Base-by-base conservation (phyloP, 2,888 invertebrate genomes). In the Cosmorhoe ocellata region DNA sequence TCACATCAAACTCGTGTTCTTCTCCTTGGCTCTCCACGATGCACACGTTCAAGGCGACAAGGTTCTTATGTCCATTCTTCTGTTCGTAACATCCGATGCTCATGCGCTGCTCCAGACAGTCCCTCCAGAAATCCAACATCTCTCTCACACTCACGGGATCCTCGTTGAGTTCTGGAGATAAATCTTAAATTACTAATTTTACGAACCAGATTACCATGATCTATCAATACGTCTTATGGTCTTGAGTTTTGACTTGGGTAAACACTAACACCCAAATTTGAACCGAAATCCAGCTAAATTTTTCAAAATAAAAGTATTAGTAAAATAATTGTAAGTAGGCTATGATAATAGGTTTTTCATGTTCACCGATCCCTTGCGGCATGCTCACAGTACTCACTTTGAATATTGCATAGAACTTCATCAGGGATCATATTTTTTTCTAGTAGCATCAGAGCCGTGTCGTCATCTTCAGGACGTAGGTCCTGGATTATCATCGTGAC, bases 21-120 rank as follows among this genome's bases (percentile, higher is more conserved):
- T 73, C 75, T 2, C 61, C 74, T 37, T 57, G 42, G 12, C 60
- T 56, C 0, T 34, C 43, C 0, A 78, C 78, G 0, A 74, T 32
- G 53, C 84, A 86, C 0, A 76, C 76, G 34, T 87, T 87, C 0
- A 85, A 38, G 0, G 75, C 85, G 0, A 71, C 79, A 1, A 88
- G 63, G 0, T 64, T 73, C 34, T 67, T 79, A 30, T 54, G 42
- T 0, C 80, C 84, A 1, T 73, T 52, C 4, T 64, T 65, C 6
- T 70, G 71, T 1, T 62, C 66, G 38, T 85, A 88, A 55, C 86
- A 84, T 0, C 69, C 87, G 0, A 86, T 63, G 18, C 74, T 74
- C 69, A 76, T 80, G 4, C 84, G 69, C 45, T 74, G 60, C 0
- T 58, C 12, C 0, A 86, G 32, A 28, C 62, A 64, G 0, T 58